Evolutionary conservation across 2,113 vertebrate species (phyloP).

Genomic region (Oceanites oceanicus): DNA sequence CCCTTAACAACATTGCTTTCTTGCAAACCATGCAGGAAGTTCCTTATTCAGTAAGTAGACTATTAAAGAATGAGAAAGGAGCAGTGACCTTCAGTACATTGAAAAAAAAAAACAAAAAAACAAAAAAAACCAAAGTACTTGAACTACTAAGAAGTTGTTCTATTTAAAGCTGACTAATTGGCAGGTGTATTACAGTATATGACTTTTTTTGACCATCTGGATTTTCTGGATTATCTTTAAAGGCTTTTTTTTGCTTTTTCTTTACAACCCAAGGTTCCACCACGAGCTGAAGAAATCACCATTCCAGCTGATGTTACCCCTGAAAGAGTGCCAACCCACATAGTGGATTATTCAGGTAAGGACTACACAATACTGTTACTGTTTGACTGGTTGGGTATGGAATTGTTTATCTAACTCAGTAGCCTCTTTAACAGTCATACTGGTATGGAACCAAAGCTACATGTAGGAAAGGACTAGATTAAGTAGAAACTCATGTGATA

Average conservation of each 20-base stretch:
- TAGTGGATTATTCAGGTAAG: slow-evolving; percentile 97
- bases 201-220: neutral
- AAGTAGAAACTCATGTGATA: neutral
- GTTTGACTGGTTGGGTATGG: neutral
- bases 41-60: neutral
- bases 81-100: neutral
- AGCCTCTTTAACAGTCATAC: neutral
- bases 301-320: slow-evolving; percentile 98
- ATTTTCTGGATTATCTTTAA: neutral
- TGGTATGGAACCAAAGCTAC: neutral
- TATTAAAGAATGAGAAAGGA: neutral
- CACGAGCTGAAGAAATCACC: slow-evolving; percentile 95
- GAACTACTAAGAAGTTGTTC: neutral
- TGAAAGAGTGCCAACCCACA: slow-evolving; percentile 97
- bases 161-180: neutral
- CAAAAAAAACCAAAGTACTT: neutral
- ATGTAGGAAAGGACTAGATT: neutral
- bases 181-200: neutral
- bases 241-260: slow-evolving; percentile 25
- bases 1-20: neutral
- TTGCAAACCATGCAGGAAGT: neutral
- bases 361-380: neutral
- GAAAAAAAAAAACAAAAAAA: neutral
- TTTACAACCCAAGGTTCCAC: slow-evolving; percentile 85
- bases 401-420: neutral